These are phyloP conservation scores for Myripristis murdjan DNA, from an alignment of 2,797 vertebrate species.

Conservation along the genomic window DNA sequence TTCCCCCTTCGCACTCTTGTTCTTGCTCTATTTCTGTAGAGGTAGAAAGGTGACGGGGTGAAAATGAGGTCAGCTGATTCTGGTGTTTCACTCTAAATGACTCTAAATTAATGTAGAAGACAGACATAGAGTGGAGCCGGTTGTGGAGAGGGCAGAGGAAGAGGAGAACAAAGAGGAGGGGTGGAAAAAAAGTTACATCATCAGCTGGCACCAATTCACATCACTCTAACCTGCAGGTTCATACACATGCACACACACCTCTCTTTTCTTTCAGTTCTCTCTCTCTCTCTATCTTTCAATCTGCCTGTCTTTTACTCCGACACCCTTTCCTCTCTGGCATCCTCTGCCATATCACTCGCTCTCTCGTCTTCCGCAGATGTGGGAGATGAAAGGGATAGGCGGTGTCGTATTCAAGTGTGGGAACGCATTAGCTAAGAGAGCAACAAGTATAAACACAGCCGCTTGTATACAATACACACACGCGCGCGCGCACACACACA, in stretches of 20 bases:
- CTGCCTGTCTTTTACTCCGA: conserved; percentile 24
- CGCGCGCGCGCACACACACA: background rate
- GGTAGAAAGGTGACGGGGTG: conserved; percentile 74
- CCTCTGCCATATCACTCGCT: conserved; percentile 45
- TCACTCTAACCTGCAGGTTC: conserved; percentile 54
- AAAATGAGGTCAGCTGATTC: conserved; percentile 69
- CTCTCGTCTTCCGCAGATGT: conserved; percentile 59
- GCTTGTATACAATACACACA: conserved; percentile 52
- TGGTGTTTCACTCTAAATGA: conserved; percentile 66
- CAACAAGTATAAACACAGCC: conserved; percentile 76
- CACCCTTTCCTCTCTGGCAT: conserved; percentile 57
- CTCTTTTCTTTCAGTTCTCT: background rate
- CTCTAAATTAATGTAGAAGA: conserved; percentile 73
- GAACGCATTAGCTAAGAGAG: conserved; percentile 66
- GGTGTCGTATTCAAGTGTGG: conserved; percentile 69
- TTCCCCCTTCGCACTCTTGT: conserved; percentile 12
- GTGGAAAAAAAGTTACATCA: conserved; percentile 79
- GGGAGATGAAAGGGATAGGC: conserved; percentile 70
- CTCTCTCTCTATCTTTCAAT: background rate
- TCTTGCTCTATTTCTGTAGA: conserved; percentile 52
- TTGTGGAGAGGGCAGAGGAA: conserved; percentile 63
- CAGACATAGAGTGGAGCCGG: conserved; percentile 57
- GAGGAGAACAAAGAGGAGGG: conserved; percentile 71
- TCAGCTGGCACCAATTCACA: conserved; percentile 71
- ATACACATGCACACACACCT: conserved; percentile 28